Conservation (phyloP, 2,113 vertebrate species). For the Camelus dromedarius region DNA sequence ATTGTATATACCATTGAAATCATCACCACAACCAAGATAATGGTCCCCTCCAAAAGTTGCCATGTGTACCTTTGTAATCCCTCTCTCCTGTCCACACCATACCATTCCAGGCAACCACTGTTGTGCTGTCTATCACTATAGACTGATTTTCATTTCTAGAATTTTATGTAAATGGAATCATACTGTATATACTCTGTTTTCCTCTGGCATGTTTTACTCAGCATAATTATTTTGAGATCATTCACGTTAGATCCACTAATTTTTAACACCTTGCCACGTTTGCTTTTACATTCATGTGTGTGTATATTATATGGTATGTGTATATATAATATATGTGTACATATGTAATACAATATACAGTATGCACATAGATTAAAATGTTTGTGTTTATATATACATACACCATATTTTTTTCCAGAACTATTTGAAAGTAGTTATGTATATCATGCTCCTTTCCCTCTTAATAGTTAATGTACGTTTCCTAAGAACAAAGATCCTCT, state of each 20-base stretch:
- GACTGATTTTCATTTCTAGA: constrained; percentile 35
- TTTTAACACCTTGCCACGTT: constrained; percentile 52
- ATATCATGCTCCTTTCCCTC: neutral
- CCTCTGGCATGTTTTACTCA: constrained; percentile 22
- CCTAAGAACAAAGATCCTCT: neutral
- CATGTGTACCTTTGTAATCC: neutral
- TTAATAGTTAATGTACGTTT: constrained; percentile 14
- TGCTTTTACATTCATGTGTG: neutral
- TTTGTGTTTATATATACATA: neutral
- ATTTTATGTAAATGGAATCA: constrained; percentile 28
- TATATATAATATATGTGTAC: neutral
- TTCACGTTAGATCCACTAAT: constrained; percentile 18
- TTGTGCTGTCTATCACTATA: neutral
- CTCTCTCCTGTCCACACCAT: neutral
- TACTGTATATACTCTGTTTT: neutral
- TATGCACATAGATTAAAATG: constrained; percentile 6
- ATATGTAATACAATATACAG: neutral
- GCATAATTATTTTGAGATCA: constrained; percentile 23
- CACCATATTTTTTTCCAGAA: neutral
- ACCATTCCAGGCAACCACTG: neutral
- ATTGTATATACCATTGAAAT: neutral
- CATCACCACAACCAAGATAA: constrained; percentile 4
- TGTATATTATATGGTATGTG: neutral
- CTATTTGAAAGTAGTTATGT: constrained; percentile 13
- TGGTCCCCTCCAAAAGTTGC: neutral